Percentiles rank a stretch among this genome's conserved stretches.
Conservation (phyloP, 2,888 invertebrate genomes). For the Phania funesta region DNA sequence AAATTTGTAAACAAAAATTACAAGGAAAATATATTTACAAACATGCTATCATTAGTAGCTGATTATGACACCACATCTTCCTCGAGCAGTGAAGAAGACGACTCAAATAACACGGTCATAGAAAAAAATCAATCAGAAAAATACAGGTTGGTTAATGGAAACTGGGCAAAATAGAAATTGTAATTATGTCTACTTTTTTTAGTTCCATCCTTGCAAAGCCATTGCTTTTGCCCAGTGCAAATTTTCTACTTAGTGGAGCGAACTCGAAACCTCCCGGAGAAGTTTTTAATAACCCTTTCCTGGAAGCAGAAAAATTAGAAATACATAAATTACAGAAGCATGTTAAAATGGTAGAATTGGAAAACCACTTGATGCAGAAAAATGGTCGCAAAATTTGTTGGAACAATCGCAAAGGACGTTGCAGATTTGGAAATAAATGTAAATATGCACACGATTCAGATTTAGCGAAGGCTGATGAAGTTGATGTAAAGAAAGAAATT, state of each 20-base stretch:
- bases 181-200: neutral
- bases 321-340: constrained; percentile 93
- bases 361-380: constrained; percentile 87
- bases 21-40: neutral
- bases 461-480: constrained; percentile 76
- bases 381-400: constrained; percentile 95
- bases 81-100: constrained; percentile 22
- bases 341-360: constrained; percentile 92
- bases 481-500: neutral
- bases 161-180: neutral
- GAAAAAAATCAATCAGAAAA: neutral
- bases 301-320: constrained; percentile 91
- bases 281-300: constrained; percentile 93
- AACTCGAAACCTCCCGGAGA: constrained; percentile 72
- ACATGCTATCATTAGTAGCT: constrained; percentile 59
- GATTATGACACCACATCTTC: constrained; percentile 57
- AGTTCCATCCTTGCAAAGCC: neutral
- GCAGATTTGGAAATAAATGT: constrained; percentile 95
- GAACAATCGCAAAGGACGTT: constrained; percentile 94
- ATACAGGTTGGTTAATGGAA: neutral
- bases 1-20: constrained; percentile 3
- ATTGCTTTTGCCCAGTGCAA: constrained; percentile 76
- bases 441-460: constrained; percentile 95
- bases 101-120: neutral
- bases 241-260: constrained; percentile 69